Evolutionary conservation across 2,113 vertebrate species (phyloP).

Genomic region (Indri indri): DNA sequence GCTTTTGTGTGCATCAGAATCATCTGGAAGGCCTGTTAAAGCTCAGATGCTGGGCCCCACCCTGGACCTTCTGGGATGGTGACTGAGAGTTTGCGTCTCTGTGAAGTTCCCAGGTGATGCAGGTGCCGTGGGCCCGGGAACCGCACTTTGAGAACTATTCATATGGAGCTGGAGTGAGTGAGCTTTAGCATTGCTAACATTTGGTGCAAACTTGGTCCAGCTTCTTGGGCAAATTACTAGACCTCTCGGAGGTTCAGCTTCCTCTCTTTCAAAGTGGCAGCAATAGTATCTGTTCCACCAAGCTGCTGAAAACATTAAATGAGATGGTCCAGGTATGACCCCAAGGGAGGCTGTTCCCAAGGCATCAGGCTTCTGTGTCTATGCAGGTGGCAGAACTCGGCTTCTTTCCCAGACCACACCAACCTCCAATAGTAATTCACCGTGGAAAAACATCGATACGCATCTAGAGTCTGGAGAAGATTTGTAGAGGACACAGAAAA

Average conservation of each 20-base stretch:
- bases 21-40: background rate
- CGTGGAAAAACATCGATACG: background rate
- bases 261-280: background rate
- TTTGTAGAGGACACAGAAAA: background rate
- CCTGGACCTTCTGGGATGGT: background rate
- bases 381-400: background rate
- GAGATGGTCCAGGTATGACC: background rate
- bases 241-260: background rate
- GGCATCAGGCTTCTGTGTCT: background rate
- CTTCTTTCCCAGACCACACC: background rate
- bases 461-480: background rate
- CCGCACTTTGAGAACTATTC: background rate
- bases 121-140: background rate
- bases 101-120: background rate
- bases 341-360: background rate
- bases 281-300: background rate
- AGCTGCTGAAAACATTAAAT: background rate
- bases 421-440: background rate
- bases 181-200: background rate
- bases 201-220: background rate
- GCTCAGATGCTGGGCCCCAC: background rate
- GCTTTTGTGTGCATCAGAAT: background rate
- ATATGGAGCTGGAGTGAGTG: background rate
- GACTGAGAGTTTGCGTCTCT: background rate
- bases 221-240: constrained; percentile 1